Base-by-base conservation (phyloP, 2,797 vertebrate genomes). In the Gadopsis marmoratus region DNA sequence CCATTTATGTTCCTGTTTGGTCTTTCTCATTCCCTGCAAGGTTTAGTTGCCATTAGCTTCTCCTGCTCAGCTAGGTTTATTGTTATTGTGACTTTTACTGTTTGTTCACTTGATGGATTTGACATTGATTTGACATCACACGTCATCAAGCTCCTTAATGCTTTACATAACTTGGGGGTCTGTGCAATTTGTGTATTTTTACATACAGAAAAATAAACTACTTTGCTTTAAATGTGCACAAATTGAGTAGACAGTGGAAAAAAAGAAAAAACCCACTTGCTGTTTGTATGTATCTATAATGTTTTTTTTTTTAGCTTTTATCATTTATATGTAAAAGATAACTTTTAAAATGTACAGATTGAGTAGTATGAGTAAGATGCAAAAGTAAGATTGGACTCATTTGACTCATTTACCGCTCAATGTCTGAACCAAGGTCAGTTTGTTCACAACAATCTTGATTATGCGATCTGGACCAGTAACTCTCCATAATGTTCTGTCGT, bases 401-500 rank as follows among this genome's bases (percentile, higher is more conserved):
- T 69, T 67, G 26, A 61, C 31, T 50, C 84, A 66, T 81, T 80
- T 86, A 68, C 39, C 21, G 55, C 53, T 62, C 13, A 41, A 67
- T 19, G 23, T 6, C 6, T 71, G 31, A 26, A 66, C 13, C 8
- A 53, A 81, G 66, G 67, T 81, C 64, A 53, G 31, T 66, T 71
- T 70, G 62, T 29, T 74, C 54, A 50, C 83, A 64, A 12, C 78
- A 23, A 69, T 59, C 51, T 55, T 77, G 31, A 58, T 58, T 59
- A 51, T 37, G 29, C 60, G 29, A 1, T 33, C 7, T 14, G 10
- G 45, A 76, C 21, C 39, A 45, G 53, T 74, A 80, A 64, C 65
- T 58, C 78, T 37, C 39, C 48, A 21, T 79, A 75, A 90, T 89
- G 77, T 82, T 82, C 67, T 66, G 0, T 10, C 0, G 29, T 77